phyloP scores from a whole-genome alignment of 2,113 vertebrate species.

The Coptodon rendalli region DNA sequence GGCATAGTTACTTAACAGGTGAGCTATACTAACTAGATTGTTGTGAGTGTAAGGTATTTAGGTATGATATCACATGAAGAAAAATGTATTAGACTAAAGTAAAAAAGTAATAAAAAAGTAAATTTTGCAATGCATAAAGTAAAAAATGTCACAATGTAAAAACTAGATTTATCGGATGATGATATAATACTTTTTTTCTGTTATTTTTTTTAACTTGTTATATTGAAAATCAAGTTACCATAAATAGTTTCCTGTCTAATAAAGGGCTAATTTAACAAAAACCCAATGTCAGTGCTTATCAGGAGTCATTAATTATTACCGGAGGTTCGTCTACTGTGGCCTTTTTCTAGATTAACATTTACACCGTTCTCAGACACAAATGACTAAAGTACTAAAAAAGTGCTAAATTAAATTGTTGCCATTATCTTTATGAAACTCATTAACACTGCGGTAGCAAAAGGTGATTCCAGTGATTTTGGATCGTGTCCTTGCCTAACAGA shows the following conservation, averaged over 20 bases:
- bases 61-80: not conserved
- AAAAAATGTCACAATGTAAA: not conserved
- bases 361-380: not conserved
- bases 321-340: accelerated
- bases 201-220: not conserved
- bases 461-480: not conserved
- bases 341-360: not conserved
- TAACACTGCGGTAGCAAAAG: accelerated
- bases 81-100: not conserved
- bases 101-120: not conserved
- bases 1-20: not conserved
- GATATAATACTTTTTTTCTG: not conserved
- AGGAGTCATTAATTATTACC: not conserved
- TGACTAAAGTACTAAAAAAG: not conserved
- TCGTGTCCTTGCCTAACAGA: not conserved
- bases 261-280: not conserved
- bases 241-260: not conserved
- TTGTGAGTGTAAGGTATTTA: accelerated
- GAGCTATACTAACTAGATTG: not conserved
- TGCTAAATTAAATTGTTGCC: not conserved
- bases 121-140: not conserved
- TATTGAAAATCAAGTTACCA: accelerated
- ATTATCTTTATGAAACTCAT: not conserved
- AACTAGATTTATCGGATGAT: accelerated
- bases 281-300: accelerated